A percentile compares a stretch with the other conserved stretches of the same genome.
These are phyloP conservation scores for Oriolus oriolus DNA, from an alignment of 2,113 vertebrate genomes.

Conservation along the genomic window DNA sequence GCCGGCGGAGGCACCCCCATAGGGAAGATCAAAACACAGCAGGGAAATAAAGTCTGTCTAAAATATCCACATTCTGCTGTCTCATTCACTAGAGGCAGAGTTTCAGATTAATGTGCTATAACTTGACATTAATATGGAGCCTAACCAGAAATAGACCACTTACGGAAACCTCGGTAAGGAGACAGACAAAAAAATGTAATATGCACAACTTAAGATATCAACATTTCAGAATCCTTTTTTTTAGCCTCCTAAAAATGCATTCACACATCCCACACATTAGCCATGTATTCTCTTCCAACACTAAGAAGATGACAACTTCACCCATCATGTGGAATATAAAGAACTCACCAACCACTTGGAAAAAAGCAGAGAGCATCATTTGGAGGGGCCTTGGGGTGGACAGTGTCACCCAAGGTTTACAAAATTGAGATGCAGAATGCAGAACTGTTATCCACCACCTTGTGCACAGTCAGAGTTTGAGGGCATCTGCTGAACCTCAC, in stretches of 20 bases:
- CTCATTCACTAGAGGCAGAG: neutral
- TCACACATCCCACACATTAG: neutral
- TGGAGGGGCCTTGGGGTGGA: neutral
- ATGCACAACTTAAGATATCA: neutral
- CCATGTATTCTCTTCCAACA: neutral
- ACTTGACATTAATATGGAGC: neutral
- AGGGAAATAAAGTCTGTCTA: neutral
- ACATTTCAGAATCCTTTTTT: neutral
- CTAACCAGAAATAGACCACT: neutral
- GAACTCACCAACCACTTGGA: neutral
- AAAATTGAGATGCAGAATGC: neutral
- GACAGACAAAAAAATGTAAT: neutral
- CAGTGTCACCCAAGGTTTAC: neutral
- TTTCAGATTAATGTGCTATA: neutral
- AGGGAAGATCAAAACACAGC: neutral
- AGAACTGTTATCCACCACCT: neutral
- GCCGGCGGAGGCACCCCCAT: no score
- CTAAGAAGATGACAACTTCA: neutral
- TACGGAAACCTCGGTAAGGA: neutral
- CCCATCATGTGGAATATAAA: neutral
- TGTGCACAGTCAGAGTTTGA: neutral
- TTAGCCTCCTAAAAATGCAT: neutral
- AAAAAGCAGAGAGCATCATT: neutral
- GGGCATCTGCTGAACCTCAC: neutral
- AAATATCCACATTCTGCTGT: neutral